phyloP scores from a whole-genome alignment of 1,140 invertebrate genomes.

The Nasonia giraulti region DNA sequence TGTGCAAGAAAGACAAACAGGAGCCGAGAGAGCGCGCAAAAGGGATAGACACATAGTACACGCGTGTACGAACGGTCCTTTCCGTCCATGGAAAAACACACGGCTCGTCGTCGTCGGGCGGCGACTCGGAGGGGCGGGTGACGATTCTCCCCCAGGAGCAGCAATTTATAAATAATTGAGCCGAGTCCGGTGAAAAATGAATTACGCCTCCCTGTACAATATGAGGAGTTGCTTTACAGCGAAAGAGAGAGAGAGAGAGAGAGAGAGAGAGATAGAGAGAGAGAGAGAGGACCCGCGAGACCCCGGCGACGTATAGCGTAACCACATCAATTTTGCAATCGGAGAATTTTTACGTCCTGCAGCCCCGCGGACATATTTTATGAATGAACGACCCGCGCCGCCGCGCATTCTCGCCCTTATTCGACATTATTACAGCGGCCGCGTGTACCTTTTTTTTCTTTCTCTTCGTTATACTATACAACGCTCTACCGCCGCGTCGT shows the following conservation, averaged over 20 bases:
- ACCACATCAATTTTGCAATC: constrained; percentile 76
- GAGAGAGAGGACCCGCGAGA: constrained; percentile 68
- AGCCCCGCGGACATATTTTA: constrained; percentile 51
- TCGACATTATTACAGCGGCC: neutral
- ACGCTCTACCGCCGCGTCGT: neutral
- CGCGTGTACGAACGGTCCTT: neutral
- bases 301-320: constrained; percentile 65
- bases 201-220: constrained; percentile 74
- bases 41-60: neutral
- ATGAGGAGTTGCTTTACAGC: constrained; percentile 73
- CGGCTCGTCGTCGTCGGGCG: neutral
- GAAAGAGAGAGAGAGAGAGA: constrained; percentile 63
- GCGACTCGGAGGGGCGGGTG: neutral
- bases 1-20: constrained; percentile 23
- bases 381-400: neutral
- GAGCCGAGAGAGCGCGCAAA: neutral
- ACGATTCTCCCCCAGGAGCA: constrained; percentile 64
- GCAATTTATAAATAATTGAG: constrained; percentile 77
- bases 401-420: neutral
- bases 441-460: neutral
- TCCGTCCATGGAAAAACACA: neutral
- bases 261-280: constrained; percentile 63
- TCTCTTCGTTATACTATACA: neutral
- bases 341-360: constrained; percentile 74
- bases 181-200: constrained; percentile 75